These are phyloP conservation scores for Caranx ignobilis DNA, from an alignment of 2,113 vertebrate genomes.

Conservation along the genomic window DNA sequence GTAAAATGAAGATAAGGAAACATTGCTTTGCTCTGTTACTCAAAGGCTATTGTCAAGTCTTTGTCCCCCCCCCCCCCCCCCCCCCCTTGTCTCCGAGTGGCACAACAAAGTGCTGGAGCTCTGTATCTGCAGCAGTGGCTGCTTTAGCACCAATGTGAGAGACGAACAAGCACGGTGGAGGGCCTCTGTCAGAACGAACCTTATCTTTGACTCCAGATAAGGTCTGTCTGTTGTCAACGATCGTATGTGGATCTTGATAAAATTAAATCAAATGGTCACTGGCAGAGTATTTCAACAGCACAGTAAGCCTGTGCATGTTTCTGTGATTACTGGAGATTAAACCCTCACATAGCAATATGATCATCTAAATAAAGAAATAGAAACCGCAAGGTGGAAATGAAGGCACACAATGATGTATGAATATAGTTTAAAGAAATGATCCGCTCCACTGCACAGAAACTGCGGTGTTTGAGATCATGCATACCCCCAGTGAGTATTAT, in stretches of 20 bases:
- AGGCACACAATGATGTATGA: conserved; percentile 22
- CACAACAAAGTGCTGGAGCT: conserved; percentile 1
- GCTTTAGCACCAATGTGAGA: conserved; percentile 22
- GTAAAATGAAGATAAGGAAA: conserved; percentile 19
- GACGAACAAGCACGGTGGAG: background rate
- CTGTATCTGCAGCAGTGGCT: conserved; percentile 15
- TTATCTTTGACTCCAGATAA: conserved; percentile 54
- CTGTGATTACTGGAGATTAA: background rate
- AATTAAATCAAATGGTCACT: conserved; percentile 22
- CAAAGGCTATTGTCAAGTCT: background rate
- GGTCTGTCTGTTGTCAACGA: conserved; percentile 47
- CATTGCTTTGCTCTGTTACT: background rate
- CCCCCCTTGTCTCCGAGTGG: background rate
- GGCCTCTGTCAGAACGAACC: conserved; percentile 16
- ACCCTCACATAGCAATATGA: too few relatives aligned
- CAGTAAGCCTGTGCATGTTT: background rate
- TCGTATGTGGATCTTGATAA: conserved; percentile 31
- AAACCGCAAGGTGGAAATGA: conserved; percentile 7
- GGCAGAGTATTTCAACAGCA: conserved; percentile 30
- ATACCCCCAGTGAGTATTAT: conserved; percentile 10
- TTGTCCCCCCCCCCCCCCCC: background rate
- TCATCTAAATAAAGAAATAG: background rate
- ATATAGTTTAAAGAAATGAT: background rate
- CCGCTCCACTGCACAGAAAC: too few relatives aligned
- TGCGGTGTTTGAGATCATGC: background rate